phyloP scores from a whole-genome alignment of 2,888 invertebrate species.

The Tigriopus californicus region DNA sequence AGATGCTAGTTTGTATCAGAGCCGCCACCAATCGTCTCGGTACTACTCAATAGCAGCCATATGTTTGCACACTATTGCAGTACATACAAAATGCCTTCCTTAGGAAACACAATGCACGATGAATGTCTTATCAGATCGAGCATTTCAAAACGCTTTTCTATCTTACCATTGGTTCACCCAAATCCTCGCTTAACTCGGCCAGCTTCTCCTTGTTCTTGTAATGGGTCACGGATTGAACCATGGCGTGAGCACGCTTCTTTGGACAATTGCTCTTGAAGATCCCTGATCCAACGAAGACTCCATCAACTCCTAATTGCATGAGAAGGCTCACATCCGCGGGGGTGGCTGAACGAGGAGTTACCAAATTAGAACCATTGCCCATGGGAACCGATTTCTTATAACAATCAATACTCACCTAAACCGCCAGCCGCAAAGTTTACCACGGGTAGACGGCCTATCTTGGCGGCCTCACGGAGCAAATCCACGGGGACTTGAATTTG shows the following conservation, averaged over 20 bases:
- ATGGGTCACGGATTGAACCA: slow-evolving; percentile 12
- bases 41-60: too few species aligned
- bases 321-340: slow-evolving; percentile 12
- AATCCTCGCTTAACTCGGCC: slow-evolving; percentile 10
- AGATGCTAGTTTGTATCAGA: too few species aligned
- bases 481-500: neutral
- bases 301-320: slow-evolving; percentile 16
- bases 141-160: neutral
- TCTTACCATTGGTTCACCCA: slow-evolving; percentile 13
- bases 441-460: slow-evolving; percentile 8
- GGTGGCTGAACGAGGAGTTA: slow-evolving; percentile 5
- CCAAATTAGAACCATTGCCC: neutral
- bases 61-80: neutral
- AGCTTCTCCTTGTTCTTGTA: neutral
- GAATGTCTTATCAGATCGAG: neutral
- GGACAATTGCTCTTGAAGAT: slow-evolving; percentile 13
- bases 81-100: neutral
- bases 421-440: slow-evolving; percentile 15
- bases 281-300: slow-evolving; percentile 12
- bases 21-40: too few species aligned
- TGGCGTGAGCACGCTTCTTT: slow-evolving; percentile 10
- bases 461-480: slow-evolving; percentile 11
- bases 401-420: neutral
- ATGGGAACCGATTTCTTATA: neutral
- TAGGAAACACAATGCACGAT: neutral